Percentiles rank a stretch among this genome's conserved stretches.
Conservation (phyloP, 2,113 vertebrate genomes). For the Rhineura floridana region DNA sequence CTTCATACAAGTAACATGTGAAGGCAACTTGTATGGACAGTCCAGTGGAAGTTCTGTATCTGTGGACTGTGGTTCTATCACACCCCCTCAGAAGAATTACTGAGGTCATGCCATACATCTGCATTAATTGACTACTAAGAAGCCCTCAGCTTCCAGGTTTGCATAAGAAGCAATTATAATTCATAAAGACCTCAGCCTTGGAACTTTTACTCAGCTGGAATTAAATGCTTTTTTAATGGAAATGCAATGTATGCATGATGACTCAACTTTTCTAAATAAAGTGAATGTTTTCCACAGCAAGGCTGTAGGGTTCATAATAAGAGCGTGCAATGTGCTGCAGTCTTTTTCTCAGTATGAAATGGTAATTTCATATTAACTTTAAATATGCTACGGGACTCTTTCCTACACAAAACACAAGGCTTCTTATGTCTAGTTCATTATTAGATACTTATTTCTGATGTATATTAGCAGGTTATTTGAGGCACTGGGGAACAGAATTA, state of each 20-base stretch:
- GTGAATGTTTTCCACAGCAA: slow-evolving; percentile 1
- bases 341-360: slow-evolving; percentile 6
- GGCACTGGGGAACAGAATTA: background rate
- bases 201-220: slow-evolving; percentile 34
- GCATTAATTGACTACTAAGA: background rate
- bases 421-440: background rate
- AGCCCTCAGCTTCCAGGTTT: fast-evolving
- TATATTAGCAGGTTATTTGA: slow-evolving; percentile 9
- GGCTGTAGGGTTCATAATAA: background rate
- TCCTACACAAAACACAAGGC: background rate
- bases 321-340: background rate
- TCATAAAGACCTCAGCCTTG: slow-evolving; percentile 1
- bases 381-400: background rate
- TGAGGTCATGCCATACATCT: background rate
- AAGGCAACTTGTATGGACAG: background rate
- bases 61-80: background rate
- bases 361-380: slow-evolving; percentile 24
- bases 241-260: slow-evolving; percentile 34
- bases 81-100: background rate
- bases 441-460: slow-evolving; percentile 10
- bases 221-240: slow-evolving; percentile 7
- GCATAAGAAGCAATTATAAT: background rate
- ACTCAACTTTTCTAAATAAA: slow-evolving; percentile 20
- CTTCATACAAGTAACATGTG: too few species aligned
- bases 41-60: background rate